These are phyloP conservation scores for Phaethon lepturus DNA, from an alignment of 2,113 vertebrate species.

Conservation along the genomic window DNA sequence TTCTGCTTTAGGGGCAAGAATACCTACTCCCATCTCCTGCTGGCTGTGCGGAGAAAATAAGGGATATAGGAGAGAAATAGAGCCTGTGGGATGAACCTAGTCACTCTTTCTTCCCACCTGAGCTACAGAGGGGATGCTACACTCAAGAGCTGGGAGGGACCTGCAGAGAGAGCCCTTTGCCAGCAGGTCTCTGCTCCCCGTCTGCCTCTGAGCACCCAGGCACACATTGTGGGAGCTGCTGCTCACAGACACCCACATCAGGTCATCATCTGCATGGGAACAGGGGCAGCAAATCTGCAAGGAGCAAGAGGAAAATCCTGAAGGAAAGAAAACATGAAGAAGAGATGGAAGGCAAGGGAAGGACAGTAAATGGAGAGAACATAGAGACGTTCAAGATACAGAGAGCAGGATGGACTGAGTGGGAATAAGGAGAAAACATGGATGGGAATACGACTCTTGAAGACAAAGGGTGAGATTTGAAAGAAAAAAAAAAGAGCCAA, in stretches of 20 bases:
- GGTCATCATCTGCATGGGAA: fast-evolving
- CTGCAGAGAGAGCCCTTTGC: neutral
- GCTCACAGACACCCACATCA: neutral
- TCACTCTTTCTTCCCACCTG: neutral
- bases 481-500: neutral
- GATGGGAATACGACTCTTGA: neutral
- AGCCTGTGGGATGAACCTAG: neutral
- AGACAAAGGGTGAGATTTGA: neutral
- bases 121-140: neutral
- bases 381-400: fast-evolving
- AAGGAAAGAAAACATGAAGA: neutral
- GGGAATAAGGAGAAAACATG: neutral
- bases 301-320: neutral
- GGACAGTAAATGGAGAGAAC: neutral
- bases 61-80: neutral
- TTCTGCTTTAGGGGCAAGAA: neutral
- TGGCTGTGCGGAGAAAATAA: neutral
- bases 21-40: neutral
- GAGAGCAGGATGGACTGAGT: neutral
- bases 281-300: neutral
- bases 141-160: neutral
- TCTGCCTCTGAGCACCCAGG: neutral
- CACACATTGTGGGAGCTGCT: neutral
- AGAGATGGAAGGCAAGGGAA: neutral
- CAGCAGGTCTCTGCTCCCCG: neutral